phyloP scores from a whole-genome alignment of 2,888 invertebrate species.

The Oscheius sp. region DNA sequence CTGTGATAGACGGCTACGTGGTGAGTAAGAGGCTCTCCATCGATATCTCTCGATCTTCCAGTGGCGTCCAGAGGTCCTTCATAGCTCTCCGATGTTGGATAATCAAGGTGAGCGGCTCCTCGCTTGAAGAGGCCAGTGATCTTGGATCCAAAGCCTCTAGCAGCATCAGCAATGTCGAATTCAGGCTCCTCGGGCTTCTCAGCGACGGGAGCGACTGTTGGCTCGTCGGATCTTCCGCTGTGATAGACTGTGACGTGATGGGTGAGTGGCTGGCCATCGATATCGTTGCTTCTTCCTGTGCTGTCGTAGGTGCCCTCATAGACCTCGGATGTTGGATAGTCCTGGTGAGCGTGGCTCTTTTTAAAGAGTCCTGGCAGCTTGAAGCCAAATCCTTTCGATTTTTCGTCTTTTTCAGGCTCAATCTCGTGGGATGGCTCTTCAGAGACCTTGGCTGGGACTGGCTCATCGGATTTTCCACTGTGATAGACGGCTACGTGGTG shows the following conservation, averaged over 20 bases:
- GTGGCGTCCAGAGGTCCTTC: slow-evolving; percentile 43
- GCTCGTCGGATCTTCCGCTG: slow-evolving; percentile 31
- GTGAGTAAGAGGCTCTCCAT: slow-evolving; percentile 33
- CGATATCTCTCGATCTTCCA: slow-evolving; percentile 37
- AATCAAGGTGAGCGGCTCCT: slow-evolving; percentile 44
- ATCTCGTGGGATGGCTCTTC: background rate
- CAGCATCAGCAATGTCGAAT: background rate
- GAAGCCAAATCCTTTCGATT: slow-evolving; percentile 18
- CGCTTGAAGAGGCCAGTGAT: slow-evolving; percentile 38
- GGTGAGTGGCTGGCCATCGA: slow-evolving; percentile 31
- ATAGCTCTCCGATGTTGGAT: slow-evolving; percentile 38
- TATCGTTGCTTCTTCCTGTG: slow-evolving; percentile 31
- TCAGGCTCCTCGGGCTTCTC: background rate
- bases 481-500: slow-evolving; percentile 43
- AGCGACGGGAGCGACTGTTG: background rate
- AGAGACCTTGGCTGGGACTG: background rate
- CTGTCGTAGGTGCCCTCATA: slow-evolving; percentile 38
- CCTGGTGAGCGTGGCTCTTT: slow-evolving; percentile 43
- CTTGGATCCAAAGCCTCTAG: slow-evolving; percentile 32
- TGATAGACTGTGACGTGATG: slow-evolving; percentile 39
- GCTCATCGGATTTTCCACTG: slow-evolving; percentile 32
- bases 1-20: slow-evolving; percentile 31
- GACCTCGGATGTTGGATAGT: slow-evolving; percentile 45
- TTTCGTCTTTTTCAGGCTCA: background rate
- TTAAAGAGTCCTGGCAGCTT: slow-evolving; percentile 50